Evolutionary conservation across 2,888 invertebrate genomes (phyloP).

Genomic region (Cremastinae sp.): DNA sequence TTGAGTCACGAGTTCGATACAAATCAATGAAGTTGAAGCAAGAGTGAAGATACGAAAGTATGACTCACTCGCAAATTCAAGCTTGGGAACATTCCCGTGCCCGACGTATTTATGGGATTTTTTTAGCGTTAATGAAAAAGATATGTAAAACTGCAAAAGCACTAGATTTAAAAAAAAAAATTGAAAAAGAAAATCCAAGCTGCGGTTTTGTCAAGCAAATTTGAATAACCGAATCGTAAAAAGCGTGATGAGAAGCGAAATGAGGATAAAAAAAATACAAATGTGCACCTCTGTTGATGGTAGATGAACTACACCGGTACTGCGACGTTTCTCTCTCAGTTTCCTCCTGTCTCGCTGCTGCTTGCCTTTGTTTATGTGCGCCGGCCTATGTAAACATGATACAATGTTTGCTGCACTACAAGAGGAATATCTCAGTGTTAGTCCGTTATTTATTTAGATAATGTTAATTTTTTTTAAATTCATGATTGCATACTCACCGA

Average conservation of each 20-base stretch:
- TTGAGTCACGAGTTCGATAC: conserved; percentile 25
- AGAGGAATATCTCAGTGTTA: conserved; percentile 42
- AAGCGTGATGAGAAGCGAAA: background rate
- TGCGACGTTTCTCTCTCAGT: conserved; percentile 83
- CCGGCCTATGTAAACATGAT: conserved; percentile 77
- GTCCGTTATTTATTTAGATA: background rate
- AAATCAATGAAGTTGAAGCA: background rate
- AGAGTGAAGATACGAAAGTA: background rate
- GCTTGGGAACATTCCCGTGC: conserved; percentile 1
- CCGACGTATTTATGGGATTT: background rate
- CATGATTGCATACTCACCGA: conserved; percentile 64
- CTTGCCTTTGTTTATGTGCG: conserved; percentile 82
- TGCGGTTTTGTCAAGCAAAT: conserved; percentile 17
- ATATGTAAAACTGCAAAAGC: conserved; percentile 27
- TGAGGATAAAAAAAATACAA: background rate
- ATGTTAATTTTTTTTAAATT: background rate
- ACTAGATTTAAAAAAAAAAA: conserved; percentile 31
- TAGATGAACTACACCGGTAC: conserved; percentile 83
- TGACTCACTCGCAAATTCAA: background rate
- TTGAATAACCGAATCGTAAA: background rate
- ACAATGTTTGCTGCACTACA: conserved; percentile 72
- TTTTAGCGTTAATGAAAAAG: background rate
- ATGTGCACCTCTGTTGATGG: conserved; percentile 83
- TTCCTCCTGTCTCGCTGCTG: conserved; percentile 83
- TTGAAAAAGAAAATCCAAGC: conserved; percentile 42